Base-by-base conservation (phyloP, 2,888 invertebrate genomes). In the Geophilus truncorum region DNA sequence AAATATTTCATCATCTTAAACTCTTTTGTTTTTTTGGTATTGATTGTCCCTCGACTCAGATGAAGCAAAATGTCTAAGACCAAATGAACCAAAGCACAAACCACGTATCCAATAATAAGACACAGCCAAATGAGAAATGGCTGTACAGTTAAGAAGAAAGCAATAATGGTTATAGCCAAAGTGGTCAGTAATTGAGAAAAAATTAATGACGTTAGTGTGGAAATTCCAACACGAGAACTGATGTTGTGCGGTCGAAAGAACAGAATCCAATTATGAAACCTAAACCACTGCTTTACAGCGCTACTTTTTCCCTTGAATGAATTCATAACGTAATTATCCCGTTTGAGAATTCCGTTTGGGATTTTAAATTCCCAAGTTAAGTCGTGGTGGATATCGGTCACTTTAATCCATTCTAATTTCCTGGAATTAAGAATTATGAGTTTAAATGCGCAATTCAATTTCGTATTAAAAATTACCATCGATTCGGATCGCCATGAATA, bases 261-360 rank as follows among this genome's bases (percentile, higher is more conserved):
- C 18, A 57, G 57, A n/a, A 57, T 57, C 57, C 57, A 57, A 57
- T 57, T 57, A n/a, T 57, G 57, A n/a, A 57, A 57, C n/a, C 57
- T 62, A 4, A 23, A 62, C 57, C 57, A 57, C n/a, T 4, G n/a
- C 1, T 57, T n/a, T 6, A 6, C 12, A 7, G 12, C 0, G 21
- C 4, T 57, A 7, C n/a, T 6, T 57, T 57, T n/a, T n/a, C 57
- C 57, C 21, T 62, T 62, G 57, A 23, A 62, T n/a, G 1, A n/a
- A 10, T 10, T 23, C 21, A 57, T 57, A n/a, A 62, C 23, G 21
- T 62, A 62, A 10, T 62, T 62, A 21, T 62, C 57, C 0, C 6
- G 5, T 6, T 5, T 18, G 0, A 62, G 23, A 23, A 23, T 18
- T 21, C 23, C 57, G 21, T 21, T 21, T 0, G 57, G 57, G 1